A percentile compares a stretch with the other conserved stretches of the same genome.
These are phyloP conservation scores for Drosophila busckii DNA, from an alignment of 1,140 invertebrate genomes.

Conservation along the genomic window DNA sequence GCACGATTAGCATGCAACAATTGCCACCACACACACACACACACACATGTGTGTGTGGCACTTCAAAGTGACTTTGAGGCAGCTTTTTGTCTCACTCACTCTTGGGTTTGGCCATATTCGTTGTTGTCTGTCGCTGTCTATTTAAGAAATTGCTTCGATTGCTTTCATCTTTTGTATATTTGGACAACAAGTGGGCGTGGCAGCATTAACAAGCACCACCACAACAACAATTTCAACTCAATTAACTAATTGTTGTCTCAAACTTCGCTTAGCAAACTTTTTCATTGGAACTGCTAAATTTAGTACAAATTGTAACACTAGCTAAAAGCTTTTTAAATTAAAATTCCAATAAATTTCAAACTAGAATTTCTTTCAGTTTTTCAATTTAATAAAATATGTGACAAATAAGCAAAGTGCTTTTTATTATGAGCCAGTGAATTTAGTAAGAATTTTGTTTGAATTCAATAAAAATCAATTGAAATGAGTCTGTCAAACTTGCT, in stretches of 20 bases:
- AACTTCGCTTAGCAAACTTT: no score
- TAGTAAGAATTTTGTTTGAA: no score
- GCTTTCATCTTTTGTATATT: slow-evolving; percentile 42
- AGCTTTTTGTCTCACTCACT: slow-evolving; percentile 2
- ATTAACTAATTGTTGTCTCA: slow-evolving; percentile 41
- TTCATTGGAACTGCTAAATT: no score
- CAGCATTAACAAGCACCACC: not conserved
- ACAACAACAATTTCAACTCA: slow-evolving; percentile 38
- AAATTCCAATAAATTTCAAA: no score
- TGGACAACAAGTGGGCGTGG: not conserved
- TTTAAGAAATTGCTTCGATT: slow-evolving; percentile 12
- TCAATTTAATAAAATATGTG: no score
- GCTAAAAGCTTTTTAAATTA: no score
- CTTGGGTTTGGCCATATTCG: not conserved
- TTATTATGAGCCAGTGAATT: no score
- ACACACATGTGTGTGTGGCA: not conserved
- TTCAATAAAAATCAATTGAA: no score
- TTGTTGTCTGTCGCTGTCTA: slow-evolving; percentile 11
- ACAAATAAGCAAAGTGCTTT: no score
- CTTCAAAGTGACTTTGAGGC: slow-evolving; percentile 38
- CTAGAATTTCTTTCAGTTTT: no score
- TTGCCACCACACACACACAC: not conserved
- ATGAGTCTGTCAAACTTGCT: no score
- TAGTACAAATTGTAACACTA: no score
- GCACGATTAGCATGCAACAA: slow-evolving; percentile 47